These are phyloP conservation scores for Chaenocephalus aceratus DNA, from an alignment of 2,113 vertebrate species.

Conservation along the genomic window DNA sequence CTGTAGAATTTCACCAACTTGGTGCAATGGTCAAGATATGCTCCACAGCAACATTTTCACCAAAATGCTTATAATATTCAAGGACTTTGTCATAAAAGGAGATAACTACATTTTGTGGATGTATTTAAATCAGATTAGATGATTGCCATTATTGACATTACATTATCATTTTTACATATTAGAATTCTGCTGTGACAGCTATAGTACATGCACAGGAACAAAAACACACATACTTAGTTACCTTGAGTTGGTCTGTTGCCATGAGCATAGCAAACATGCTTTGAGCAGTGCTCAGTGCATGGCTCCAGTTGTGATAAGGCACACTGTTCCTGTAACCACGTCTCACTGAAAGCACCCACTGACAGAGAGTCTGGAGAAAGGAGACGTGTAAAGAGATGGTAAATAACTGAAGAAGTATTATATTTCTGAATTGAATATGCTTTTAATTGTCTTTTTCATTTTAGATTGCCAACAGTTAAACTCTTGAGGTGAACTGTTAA, in stretches of 20 bases:
- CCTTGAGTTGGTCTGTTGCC: conserved; percentile 89
- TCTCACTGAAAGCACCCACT: conserved; percentile 93
- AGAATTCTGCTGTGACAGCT: not conserved
- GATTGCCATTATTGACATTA: not conserved
- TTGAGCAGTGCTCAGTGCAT: conserved; percentile 92
- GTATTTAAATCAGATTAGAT: not conserved
- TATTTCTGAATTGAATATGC: not conserved
- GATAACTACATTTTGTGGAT: not conserved
- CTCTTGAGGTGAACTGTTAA: not conserved
- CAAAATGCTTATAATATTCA: not conserved
- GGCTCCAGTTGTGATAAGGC: conserved; percentile 95
- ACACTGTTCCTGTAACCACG: conserved; percentile 93
- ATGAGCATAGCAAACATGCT: conserved; percentile 94
- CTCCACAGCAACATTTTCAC: not conserved
- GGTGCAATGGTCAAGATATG: not conserved
- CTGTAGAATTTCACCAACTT: not conserved
- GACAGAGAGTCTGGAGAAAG: conserved; percentile 88
- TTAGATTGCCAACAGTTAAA: not conserved
- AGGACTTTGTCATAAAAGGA: not conserved
- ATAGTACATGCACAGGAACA: not conserved
- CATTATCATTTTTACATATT: not conserved
- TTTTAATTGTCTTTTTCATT: not conserved
- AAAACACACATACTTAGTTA: conserved; percentile 53
- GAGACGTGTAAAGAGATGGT: not conserved
- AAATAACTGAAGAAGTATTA: not conserved